Conservation (phyloP, 2,113 vertebrate species). For the Xyliphius kryptos region DNA sequence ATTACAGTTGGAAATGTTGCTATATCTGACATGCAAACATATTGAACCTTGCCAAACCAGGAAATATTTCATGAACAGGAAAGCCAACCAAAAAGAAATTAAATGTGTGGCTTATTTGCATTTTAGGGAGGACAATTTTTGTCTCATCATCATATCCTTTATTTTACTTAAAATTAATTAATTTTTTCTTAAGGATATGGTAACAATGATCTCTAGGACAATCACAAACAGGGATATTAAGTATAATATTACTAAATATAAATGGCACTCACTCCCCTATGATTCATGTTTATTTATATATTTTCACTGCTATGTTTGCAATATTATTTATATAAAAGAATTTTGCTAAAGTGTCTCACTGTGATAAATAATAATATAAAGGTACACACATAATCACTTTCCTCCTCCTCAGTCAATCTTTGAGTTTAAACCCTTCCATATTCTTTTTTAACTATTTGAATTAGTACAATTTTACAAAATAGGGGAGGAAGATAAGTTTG, state of each 20-base stretch:
- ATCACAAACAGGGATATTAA: not conserved
- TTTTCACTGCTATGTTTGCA: not conserved
- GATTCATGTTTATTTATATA: not conserved
- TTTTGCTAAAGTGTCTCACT: not conserved
- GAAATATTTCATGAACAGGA: not conserved
- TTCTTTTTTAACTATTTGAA: too few relatives aligned
- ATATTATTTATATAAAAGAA: slow-evolving; percentile 3
- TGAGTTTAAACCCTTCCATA: too few relatives aligned
- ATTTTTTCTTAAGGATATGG: not conserved
- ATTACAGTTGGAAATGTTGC: not conserved
- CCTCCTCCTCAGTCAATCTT: too few relatives aligned
- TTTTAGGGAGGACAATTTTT: not conserved
- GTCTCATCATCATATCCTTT: not conserved
- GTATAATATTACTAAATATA: not conserved
- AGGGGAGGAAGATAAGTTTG: too few relatives aligned
- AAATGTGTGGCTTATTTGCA: not conserved
- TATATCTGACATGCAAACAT: slow-evolving; percentile 5
- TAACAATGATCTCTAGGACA: slow-evolving; percentile 1
- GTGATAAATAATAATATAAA: too few relatives aligned
- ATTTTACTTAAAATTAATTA: not conserved
- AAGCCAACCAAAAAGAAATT: not conserved
- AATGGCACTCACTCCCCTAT: not conserved
- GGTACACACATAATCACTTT: too few relatives aligned
- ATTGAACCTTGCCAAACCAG: not conserved
- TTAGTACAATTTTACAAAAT: too few relatives aligned